phyloP scores from a whole-genome alignment of 2,888 invertebrate species.

The Tromatobia lineatoria region DNA sequence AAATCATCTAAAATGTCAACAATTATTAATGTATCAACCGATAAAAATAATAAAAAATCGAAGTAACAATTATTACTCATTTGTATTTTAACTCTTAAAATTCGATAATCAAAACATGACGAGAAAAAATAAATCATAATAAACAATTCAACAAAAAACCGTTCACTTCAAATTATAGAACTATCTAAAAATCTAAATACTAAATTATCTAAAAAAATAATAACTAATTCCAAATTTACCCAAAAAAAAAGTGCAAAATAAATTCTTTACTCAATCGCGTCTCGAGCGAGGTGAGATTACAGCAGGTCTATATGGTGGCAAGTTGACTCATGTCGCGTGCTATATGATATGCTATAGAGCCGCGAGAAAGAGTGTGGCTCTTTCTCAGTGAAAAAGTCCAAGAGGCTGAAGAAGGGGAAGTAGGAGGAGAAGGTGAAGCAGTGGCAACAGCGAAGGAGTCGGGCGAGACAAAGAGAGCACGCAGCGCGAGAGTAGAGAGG shows the following conservation, averaged over 20 bases:
- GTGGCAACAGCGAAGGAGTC: conserved; percentile 34
- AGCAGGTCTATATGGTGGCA: neutral
- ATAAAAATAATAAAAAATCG: too few relatives aligned
- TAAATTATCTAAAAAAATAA: too few relatives aligned
- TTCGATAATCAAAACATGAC: too few relatives aligned
- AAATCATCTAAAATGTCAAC: too few relatives aligned
- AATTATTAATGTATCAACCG: too few relatives aligned
- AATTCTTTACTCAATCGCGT: neutral
- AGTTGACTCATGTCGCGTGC: neutral
- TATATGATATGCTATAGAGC: neutral
- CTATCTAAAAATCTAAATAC: too few relatives aligned
- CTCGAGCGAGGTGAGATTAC: neutral
- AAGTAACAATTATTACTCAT: too few relatives aligned
- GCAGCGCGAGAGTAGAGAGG: conserved; percentile 2
- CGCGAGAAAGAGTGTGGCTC: conserved; percentile 22
- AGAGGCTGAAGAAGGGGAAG: conserved; percentile 14
- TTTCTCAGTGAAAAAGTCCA: conserved; percentile 13
- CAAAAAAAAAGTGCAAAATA: neutral
- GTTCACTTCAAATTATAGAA: too few relatives aligned
- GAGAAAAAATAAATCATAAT: too few relatives aligned
- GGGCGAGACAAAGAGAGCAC: conserved; percentile 53
- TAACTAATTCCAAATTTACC: too few relatives aligned
- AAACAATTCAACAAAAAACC: too few relatives aligned
- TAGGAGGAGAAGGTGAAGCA: conserved; percentile 32
- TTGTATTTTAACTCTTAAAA: too few relatives aligned